Percentiles rank a stretch among this genome's conserved stretches.
phyloP scores from a whole-genome alignment of 2,888 invertebrate genomes.

The Allophyes oxyacanthae region DNA sequence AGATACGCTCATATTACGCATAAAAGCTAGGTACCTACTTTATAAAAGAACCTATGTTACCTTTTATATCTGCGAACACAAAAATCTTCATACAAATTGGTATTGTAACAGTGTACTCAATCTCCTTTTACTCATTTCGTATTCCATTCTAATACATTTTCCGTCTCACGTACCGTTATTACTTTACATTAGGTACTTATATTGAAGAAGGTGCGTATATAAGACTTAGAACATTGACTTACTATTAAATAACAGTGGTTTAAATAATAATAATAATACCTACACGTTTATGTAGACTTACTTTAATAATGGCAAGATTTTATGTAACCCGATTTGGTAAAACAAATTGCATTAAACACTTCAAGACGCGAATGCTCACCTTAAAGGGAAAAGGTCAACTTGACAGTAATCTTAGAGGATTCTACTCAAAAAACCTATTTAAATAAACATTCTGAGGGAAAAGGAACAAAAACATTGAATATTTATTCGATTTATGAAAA shows the following conservation, averaged over 20 bases:
- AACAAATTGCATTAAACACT: conserved; percentile 43
- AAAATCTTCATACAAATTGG: conserved; percentile 37
- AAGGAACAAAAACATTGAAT: background rate
- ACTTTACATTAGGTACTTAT: conserved; percentile 28
- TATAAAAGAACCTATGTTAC: background rate
- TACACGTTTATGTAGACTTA: background rate
- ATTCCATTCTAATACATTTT: conserved; percentile 46
- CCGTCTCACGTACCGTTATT: conserved; percentile 25
- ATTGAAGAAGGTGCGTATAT: conserved; percentile 16
- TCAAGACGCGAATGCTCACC: conserved; percentile 37
- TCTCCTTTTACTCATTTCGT: conserved; percentile 41
- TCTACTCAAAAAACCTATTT: conserved; percentile 1
- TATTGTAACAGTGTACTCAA: conserved; percentile 34
- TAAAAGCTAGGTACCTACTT: too few species aligned
- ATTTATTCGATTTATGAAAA: conserved; percentile 32
- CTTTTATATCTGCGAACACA: conserved; percentile 10
- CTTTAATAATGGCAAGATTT: conserved; percentile 3
- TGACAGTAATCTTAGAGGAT: conserved; percentile 13
- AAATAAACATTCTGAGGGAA: background rate
- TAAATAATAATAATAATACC: conserved; percentile 10
- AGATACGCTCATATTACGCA: too few species aligned
- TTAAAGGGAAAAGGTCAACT: conserved; percentile 51
- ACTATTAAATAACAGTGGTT: conserved; percentile 18
- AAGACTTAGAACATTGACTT: conserved; percentile 9
- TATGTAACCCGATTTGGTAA: conserved; percentile 36